Base-by-base conservation (phyloP, 2,888 invertebrate genomes). In the Chrysopilus asiliformis region DNA sequence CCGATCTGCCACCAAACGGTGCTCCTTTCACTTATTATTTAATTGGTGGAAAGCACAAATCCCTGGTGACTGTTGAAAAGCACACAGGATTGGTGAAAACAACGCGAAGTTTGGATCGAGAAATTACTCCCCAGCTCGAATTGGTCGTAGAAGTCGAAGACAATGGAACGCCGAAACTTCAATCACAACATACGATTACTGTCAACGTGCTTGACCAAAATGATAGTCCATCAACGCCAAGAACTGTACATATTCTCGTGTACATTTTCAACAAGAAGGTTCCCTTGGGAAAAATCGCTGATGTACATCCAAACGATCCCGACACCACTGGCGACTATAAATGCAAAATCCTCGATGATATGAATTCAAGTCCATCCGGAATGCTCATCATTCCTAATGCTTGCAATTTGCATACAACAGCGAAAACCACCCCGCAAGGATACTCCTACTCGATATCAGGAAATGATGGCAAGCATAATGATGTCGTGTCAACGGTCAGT, bases 231-330 rank as follows among this genome's bases (percentile, higher is more conserved):
- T 91, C 89, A 0, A 74, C 76, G 3, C 71, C 89, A 14, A 71
- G 93, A 50, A 80, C 81, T 8, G 83, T 84, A 1, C 83, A 84
- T 50, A 73, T 89, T 14, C 64, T 83, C 33, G 77, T 89, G 3
- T 76, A 82, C 52, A 70, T 81, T 2, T 80, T 83, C 51, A 81
- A 86, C 51, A 78, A 77, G 36, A 70, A 72, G 42, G 74, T 80
- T 49, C 82, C 86, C 0, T 56, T 72, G 15, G 83, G 83, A n/a
- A 82, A 80, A 62, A 79, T 95, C 44, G 94, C 90, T 6, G 77
- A 90, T 58, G 83, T 94, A 0, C 84, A 81, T 60, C 95, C 95
- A 1, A 82, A 86, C 53, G 95, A 95, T 66, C 76, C 80, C 1
- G 94, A 95, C 57, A 72, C 75, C n/a, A 75, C 77, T 34, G 94